Evolutionary conservation across 2,797 vertebrate species (phyloP).

Genomic region (Etheostoma perlongum): DNA sequence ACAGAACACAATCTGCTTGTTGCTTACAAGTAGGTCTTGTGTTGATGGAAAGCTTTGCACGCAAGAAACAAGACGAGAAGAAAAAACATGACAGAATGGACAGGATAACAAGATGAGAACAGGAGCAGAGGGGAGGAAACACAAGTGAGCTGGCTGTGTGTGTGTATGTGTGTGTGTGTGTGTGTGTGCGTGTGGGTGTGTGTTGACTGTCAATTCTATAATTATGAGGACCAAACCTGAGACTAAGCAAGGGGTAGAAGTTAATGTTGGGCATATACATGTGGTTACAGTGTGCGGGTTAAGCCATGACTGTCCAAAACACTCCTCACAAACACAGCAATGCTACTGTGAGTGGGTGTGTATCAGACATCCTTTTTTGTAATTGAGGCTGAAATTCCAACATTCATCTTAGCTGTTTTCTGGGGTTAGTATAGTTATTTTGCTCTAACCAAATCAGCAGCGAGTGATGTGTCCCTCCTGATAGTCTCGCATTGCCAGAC

Average conservation of each 20-base stretch:
- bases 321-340: background rate
- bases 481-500: too few relatives aligned
- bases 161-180: background rate
- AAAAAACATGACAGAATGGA: constrained; percentile 24
- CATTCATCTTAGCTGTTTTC: background rate
- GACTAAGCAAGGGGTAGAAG: background rate
- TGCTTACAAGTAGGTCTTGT: constrained; percentile 36
- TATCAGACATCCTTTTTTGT: background rate
- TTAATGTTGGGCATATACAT: background rate
- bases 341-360: background rate
- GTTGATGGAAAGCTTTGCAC: constrained; percentile 43
- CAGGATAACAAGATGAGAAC: constrained; percentile 25
- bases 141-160: constrained; percentile 1
- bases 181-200: background rate
- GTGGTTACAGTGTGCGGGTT: too few relatives aligned
- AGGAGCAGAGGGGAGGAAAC: constrained; percentile 25
- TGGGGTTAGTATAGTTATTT: background rate
- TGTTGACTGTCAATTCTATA: background rate
- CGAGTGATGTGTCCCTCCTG: background rate
- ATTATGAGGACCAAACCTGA: constrained; percentile 10
- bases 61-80: constrained; percentile 25
- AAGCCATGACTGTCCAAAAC: background rate
- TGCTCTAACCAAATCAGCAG: background rate
- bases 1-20: constrained; percentile 38
- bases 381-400: background rate